phyloP scores from a whole-genome alignment of 2,888 invertebrate genomes.

The Rhodophaea formosa region DNA sequence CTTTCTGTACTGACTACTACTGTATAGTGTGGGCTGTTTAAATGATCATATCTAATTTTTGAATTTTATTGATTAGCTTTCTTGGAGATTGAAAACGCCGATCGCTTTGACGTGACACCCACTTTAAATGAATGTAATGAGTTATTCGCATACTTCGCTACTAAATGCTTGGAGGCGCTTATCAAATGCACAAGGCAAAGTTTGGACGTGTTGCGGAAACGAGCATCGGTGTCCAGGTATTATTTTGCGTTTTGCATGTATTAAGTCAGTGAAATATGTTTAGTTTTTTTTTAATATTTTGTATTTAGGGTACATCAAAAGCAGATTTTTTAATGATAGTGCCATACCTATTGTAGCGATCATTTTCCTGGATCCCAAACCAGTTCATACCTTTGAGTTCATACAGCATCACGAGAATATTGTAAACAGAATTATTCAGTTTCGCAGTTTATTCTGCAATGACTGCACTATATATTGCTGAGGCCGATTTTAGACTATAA shows the following conservation, averaged over 20 bases:
- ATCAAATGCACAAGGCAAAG: slow-evolving; percentile 88
- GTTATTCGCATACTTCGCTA: slow-evolving; percentile 89
- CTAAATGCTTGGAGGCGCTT: slow-evolving; percentile 86
- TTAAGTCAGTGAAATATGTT: background rate
- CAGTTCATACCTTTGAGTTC: too few species aligned
- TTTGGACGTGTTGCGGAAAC: slow-evolving; percentile 85
- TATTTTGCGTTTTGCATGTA: background rate
- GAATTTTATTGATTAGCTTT: slow-evolving; percentile 71
- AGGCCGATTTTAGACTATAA: too few species aligned
- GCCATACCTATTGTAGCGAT: too few species aligned
- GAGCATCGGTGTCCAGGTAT: slow-evolving; percentile 76
- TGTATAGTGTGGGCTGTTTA: too few species aligned
- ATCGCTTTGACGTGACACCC: slow-evolving; percentile 79
- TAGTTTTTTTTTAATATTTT: slow-evolving; percentile 20
- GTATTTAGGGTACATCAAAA: too few species aligned
- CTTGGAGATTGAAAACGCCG: slow-evolving; percentile 82
- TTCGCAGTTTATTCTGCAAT: too few species aligned
- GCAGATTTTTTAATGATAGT: too few species aligned
- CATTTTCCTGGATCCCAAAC: too few species aligned
- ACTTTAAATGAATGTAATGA: slow-evolving; percentile 89
- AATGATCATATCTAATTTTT: background rate
- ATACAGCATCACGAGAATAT: too few species aligned
- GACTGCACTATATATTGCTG: too few species aligned
- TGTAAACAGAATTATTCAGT: too few species aligned
- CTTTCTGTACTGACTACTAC: too few species aligned